A percentile compares a stretch with the other conserved stretches of the same genome.
Evolutionary conservation across 2,113 vertebrate genomes (phyloP).

Genomic region (Gallinago paraguaiae): DNA sequence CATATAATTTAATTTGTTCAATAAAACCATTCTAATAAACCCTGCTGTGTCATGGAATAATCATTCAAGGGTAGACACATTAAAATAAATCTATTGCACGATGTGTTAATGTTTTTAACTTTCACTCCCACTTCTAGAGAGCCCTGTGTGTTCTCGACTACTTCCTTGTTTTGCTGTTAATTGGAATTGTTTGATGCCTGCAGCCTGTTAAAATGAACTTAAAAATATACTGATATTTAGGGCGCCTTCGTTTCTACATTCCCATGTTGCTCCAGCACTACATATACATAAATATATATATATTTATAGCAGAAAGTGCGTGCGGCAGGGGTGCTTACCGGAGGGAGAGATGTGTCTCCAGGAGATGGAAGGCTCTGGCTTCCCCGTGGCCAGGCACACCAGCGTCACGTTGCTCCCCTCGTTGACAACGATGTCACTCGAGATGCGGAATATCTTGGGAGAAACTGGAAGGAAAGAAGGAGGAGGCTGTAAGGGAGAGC

Average conservation of each 20-base stretch:
- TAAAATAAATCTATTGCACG: background rate
- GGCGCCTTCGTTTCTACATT: no score
- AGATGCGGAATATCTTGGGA: conserved; percentile 96
- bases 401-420: conserved; percentile 96
- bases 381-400: conserved; percentile 93
- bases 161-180: background rate
- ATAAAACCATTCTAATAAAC: background rate
- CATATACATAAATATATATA: no score
- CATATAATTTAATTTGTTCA: fast-evolving
- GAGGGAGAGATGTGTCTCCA: conserved; percentile 98
- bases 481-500: background rate
- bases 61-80: background rate
- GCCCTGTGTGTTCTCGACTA: background rate
- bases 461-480: conserved; percentile 82
- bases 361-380: conserved; percentile 94
- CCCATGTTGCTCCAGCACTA: fast-evolving
- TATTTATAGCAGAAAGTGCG: no score
- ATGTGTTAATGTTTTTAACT: background rate
- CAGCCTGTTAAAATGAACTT: background rate
- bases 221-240: background rate
- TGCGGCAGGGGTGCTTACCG: conserved; percentile 74
- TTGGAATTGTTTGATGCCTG: background rate
- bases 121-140: background rate
- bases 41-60: no score
- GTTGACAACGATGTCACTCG: conserved; percentile 88